phyloP scores from a whole-genome alignment of 2,888 invertebrate genomes.

The Agriopis aurantiaria region DNA sequence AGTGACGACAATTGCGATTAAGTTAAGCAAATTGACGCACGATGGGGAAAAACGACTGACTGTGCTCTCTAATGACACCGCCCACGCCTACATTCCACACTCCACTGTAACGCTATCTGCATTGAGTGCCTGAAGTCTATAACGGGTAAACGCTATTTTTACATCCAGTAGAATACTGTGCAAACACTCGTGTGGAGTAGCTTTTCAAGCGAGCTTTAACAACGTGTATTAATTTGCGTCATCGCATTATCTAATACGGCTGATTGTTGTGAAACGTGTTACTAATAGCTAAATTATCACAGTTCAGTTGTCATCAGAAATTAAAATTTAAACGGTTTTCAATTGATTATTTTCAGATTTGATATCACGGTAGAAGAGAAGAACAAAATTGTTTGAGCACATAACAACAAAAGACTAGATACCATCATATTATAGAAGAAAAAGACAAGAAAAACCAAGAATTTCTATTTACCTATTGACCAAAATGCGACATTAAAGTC shows the following conservation, averaged over 20 bases:
- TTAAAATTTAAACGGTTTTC: neutral
- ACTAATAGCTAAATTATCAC: slow-evolving; percentile 1
- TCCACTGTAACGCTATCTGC: slow-evolving; percentile 58
- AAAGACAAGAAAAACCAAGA: neutral
- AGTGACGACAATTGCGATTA: slow-evolving; percentile 74
- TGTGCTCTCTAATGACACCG: slow-evolving; percentile 55
- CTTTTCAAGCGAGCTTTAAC: slow-evolving; percentile 37
- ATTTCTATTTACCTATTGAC: too few relatives aligned
- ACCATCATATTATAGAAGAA: too few relatives aligned
- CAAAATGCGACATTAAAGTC: too few relatives aligned
- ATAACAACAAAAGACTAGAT: too few relatives aligned
- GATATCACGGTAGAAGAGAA: neutral
- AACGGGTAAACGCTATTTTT: slow-evolving; percentile 43
- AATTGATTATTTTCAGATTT: neutral
- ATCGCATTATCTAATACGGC: slow-evolving; percentile 26
- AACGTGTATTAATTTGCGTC: slow-evolving; percentile 42
- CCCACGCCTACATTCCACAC: slow-evolving; percentile 67
- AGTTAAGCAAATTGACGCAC: slow-evolving; percentile 80
- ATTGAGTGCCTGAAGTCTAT: slow-evolving; percentile 55
- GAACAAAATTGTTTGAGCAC: neutral
- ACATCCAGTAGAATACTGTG: slow-evolving; percentile 33
- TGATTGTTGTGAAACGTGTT: slow-evolving; percentile 20
- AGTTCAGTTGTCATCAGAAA: neutral
- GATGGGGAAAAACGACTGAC: slow-evolving; percentile 55
- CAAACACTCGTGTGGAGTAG: slow-evolving; percentile 41